These are phyloP conservation scores for Quadroppia sp. DNA, from an alignment of 2,888 invertebrate genomes.

Conservation along the genomic window DNA sequence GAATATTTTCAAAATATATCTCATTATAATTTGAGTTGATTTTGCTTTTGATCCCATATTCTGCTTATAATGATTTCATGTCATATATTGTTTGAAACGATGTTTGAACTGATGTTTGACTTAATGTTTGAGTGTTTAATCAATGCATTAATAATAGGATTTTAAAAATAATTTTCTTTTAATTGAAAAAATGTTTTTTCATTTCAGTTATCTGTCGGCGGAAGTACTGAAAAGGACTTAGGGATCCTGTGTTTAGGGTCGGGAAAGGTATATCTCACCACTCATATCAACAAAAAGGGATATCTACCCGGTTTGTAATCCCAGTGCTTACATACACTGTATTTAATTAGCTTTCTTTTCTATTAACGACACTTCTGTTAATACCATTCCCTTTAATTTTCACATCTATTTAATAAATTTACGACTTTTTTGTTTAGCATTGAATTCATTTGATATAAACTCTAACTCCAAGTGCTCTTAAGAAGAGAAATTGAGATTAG, in stretches of 20 bases:
- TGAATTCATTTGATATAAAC: not conserved
- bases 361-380: not conserved
- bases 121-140: too few species aligned
- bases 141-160: too few species aligned
- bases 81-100: too few species aligned
- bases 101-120: too few species aligned
- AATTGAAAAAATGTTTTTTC: not conserved
- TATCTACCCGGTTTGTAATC: constrained; percentile 31
- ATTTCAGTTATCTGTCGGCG: constrained; percentile 39
- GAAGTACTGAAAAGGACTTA: constrained; percentile 41
- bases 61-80: too few species aligned
- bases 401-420: not conserved
- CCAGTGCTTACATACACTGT: not conserved
- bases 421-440: not conserved
- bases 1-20: too few species aligned
- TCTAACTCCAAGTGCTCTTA: not conserved
- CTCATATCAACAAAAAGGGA: constrained; percentile 35
- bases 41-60: too few species aligned
- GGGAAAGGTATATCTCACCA: constrained; percentile 33
- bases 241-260: constrained; percentile 40
- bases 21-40: too few species aligned
- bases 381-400: not conserved
- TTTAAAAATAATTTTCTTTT: too few species aligned
- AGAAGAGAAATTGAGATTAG: not conserved
- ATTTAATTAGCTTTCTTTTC: not conserved